Evolutionary conservation across 2,797 vertebrate genomes (phyloP).

Genomic region (Alfaro cultratus): DNA sequence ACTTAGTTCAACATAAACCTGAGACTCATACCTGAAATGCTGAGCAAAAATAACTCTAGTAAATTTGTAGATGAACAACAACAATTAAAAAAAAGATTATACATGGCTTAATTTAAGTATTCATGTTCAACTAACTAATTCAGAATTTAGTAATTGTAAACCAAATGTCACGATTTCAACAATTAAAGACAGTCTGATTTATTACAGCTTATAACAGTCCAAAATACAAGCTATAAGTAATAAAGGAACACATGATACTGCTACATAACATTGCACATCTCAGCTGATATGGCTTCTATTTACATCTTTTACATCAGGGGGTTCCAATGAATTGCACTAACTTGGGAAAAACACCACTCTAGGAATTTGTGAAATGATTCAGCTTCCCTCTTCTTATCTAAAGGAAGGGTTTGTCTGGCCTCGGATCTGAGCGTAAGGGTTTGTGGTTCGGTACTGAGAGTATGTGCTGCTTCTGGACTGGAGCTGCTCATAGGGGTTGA

Average conservation of each 20-base stretch:
- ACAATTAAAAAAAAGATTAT: too few species aligned
- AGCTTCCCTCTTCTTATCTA: constrained; percentile 20
- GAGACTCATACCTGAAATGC: constrained; percentile 4
- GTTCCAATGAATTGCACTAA: not conserved
- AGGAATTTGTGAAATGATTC: not conserved
- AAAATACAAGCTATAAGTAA: not conserved
- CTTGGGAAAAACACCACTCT: not conserved
- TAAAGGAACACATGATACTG: not conserved
- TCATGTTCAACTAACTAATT: not conserved
- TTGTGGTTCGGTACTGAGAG: not conserved
- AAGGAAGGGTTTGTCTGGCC: constrained; percentile 55
- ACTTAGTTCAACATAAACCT: not conserved
- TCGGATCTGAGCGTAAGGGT: constrained; percentile 27
- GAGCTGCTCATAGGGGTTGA: constrained; percentile 9
- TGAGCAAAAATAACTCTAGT: not conserved
- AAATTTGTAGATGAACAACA: constrained; percentile 29
- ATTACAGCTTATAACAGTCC: not conserved
- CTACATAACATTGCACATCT: not conserved
- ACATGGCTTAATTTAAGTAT: not conserved
- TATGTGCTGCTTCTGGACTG: constrained; percentile 29
- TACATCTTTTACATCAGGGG: not conserved
- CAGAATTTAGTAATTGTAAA: not conserved
- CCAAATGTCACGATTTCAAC: not conserved
- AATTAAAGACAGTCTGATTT: not conserved
- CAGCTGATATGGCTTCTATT: not conserved